Evolutionary conservation across 92 coral and sea anemone genomes (phyloP).

Genomic region (Plumapathes pennacea): DNA sequence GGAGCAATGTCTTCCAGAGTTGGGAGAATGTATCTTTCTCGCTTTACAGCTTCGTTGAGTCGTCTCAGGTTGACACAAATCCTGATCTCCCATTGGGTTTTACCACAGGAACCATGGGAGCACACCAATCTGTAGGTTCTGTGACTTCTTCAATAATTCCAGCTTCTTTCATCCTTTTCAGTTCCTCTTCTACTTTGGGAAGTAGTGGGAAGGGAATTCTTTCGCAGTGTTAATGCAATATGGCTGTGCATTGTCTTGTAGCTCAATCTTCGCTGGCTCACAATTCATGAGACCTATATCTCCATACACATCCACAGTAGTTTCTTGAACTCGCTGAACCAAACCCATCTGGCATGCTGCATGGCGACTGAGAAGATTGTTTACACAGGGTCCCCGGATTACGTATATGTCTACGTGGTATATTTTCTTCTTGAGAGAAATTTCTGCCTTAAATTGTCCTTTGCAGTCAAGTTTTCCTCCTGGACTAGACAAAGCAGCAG

Average conservation of each 20-base stretch:
- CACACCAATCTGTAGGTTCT: constrained; percentile 60
- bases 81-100: constrained; percentile 32
- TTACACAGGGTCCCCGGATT: constrained; percentile 12
- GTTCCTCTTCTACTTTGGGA: constrained; percentile 33
- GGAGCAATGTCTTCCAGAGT: constrained; percentile 34
- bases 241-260: constrained; percentile 26
- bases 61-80: constrained; percentile 19
- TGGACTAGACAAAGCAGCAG: no score
- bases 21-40: constrained; percentile 45
- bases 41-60: constrained; percentile 31
- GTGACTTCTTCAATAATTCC: constrained; percentile 31
- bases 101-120: constrained; percentile 47
- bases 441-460: no score
- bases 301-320: constrained; percentile 16
- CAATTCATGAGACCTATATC: constrained; percentile 21
- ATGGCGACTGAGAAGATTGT: constrained; percentile 4
- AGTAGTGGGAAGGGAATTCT: no score
- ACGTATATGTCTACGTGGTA: no score
- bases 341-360: constrained; percentile 6
- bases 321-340: constrained; percentile 18
- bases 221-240: no score
- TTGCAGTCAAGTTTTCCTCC: no score
- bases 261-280: constrained; percentile 4
- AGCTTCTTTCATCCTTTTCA: constrained; percentile 29
- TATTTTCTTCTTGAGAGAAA: no score